A percentile compares a stretch with the other conserved stretches of the same genome.
These are phyloP conservation scores for Diadegma fenestrale DNA, from an alignment of 2,888 invertebrate species.

Conservation along the genomic window DNA sequence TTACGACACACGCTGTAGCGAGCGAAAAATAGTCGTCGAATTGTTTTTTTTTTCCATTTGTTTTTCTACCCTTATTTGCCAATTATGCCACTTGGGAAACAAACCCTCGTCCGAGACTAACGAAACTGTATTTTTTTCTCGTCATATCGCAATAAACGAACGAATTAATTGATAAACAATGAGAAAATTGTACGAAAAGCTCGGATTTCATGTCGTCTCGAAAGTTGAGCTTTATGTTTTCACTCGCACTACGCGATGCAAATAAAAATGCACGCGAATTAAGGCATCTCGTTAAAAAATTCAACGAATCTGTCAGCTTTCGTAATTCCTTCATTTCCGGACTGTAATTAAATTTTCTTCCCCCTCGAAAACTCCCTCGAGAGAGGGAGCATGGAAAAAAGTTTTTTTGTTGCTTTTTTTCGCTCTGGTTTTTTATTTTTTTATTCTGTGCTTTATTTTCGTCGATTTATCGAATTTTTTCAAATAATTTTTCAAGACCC, in stretches of 20 bases:
- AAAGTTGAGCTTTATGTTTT: not conserved
- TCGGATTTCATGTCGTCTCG: not conserved
- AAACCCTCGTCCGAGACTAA: not conserved
- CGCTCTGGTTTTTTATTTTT: too few species aligned
- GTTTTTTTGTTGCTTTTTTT: not conserved
- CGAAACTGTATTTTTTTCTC: not conserved
- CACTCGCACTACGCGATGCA: not conserved
- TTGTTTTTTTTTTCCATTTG: conserved; percentile 41
- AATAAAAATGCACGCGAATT: not conserved
- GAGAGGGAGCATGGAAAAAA: not conserved
- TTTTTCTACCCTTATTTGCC: conserved; percentile 45
- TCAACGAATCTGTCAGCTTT: conserved; percentile 23
- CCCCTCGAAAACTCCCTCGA: not conserved
- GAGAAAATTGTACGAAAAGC: not conserved
- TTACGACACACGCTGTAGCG: not conserved
- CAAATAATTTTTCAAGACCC: not conserved
- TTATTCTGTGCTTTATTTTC: not conserved
- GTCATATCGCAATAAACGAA: not conserved
- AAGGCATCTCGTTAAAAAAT: conserved; percentile 40
- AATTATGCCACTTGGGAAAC: conserved; percentile 31
- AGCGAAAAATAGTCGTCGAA: conserved; percentile 7
- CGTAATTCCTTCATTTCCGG: conserved; percentile 8
- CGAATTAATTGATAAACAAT: conserved; percentile 12
- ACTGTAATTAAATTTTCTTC: conserved; percentile 24
- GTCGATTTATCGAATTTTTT: not conserved